Evolutionary conservation across 2,888 invertebrate species (phyloP).

Genomic region (Ceraclea dissimilis): DNA sequence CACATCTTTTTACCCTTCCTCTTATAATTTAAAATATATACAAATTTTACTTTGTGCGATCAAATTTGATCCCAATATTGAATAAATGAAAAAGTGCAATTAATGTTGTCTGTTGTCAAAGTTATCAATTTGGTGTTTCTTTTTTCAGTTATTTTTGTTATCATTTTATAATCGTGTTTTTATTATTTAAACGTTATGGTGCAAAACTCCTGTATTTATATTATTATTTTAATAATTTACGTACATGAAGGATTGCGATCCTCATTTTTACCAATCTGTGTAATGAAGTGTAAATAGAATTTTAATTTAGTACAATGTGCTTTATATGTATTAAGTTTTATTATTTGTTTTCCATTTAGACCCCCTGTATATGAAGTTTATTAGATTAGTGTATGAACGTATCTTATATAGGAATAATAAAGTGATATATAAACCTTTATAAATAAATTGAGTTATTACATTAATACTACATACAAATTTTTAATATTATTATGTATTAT

Average conservation of each 20-base stretch:
- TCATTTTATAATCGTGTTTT: not conserved
- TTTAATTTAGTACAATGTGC: not conserved
- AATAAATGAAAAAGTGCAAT: not conserved
- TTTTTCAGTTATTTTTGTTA: not conserved
- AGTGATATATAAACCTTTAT: constrained; percentile 24
- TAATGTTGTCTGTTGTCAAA: not conserved
- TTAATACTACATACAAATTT: not conserved
- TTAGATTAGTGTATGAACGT: not conserved
- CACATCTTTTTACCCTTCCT: constrained; percentile 5
- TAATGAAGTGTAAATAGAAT: not conserved
- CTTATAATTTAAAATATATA: constrained; percentile 2
- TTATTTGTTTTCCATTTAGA: not conserved
- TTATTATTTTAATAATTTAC: too few relatives aligned
- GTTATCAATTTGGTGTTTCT: not conserved
- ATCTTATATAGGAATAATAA: constrained; percentile 16
- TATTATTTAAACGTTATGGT: not conserved
- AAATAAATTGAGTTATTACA: constrained; percentile 9
- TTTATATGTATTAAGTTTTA: not conserved
- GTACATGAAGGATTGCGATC: too few relatives aligned
- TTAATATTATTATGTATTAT: not conserved
- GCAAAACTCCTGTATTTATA: too few relatives aligned
- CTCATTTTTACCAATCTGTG: too few relatives aligned
- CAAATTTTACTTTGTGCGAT: not conserved
- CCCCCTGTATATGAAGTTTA: not conserved
- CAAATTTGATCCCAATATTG: not conserved